phyloP scores from a whole-genome alignment of 2,797 vertebrate species.

The Florisuga fusca region DNA sequence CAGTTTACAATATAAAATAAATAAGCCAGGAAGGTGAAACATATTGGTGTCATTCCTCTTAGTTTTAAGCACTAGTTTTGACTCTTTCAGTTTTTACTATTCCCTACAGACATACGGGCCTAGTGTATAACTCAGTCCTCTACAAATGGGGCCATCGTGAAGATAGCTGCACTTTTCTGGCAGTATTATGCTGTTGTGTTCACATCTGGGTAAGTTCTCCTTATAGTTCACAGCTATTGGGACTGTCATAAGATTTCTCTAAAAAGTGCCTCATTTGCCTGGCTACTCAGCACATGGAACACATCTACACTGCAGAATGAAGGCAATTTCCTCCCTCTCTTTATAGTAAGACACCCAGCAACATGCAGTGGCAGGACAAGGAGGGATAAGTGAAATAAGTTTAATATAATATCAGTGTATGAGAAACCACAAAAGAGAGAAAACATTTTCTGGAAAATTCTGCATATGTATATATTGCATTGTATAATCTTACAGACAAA shows the following conservation, averaged over 20 bases:
- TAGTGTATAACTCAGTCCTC: background rate
- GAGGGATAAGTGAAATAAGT: conserved; percentile 76
- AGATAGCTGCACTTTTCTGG: background rate
- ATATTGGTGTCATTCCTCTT: background rate
- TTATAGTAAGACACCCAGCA: conserved; percentile 61
- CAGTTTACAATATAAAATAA: conserved; percentile 8
- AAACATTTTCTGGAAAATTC: conserved; percentile 82
- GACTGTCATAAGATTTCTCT: background rate
- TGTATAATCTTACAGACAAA: conserved; percentile 88
- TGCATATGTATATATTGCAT: conserved; percentile 83
- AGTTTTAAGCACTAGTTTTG: too few relatives aligned
- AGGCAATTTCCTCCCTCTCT: conserved; percentile 48
- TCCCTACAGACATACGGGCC: background rate
- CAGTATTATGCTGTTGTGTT: background rate
- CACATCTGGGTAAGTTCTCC: background rate
- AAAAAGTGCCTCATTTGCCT: background rate
- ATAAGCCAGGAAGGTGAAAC: background rate
- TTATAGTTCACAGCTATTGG: background rate
- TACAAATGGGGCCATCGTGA: background rate
- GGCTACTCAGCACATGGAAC: background rate
- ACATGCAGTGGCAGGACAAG: conserved; percentile 53
- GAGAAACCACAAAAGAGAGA: conserved; percentile 71
- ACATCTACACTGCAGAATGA: background rate
- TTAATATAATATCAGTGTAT: conserved; percentile 77
- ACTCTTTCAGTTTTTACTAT: background rate